Evolutionary conservation across 2,888 invertebrate species (phyloP), one percentile per base, ranked within the genome.

Genomic region (Oscheius onirici): DNA sequence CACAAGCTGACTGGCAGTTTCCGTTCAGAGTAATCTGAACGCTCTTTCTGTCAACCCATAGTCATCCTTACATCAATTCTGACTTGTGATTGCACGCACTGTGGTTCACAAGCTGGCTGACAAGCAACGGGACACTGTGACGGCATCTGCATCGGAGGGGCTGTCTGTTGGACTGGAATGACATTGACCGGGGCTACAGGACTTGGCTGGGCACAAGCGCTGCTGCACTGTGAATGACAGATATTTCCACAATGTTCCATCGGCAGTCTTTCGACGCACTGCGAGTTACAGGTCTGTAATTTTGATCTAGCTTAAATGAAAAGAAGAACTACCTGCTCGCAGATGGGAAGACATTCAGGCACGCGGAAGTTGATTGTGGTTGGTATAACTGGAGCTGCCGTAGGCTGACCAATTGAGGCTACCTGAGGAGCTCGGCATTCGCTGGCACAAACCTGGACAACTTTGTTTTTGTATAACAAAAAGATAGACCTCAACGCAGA

Each of bases 261-360:
- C 2, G 79, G 79, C 46, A 76, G 72, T 51, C 76, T 69, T 57
- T 78, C 76, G 61, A 78, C 74, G 51, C 81, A 81, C 71, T 79
- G 79, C 3, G 76, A 68, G 61, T 79, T 79, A 60, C 81, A 81
- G 1, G 77, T 75, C 61, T 72, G 43, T 65, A 70, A 40, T 10
- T 22, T n/a, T 24, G 43, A 49, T 11, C 13, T 8, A n/a, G 17
- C 15, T 5, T 11, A 13, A 22, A 24, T 1, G 20, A 43, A 17
- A 44, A 57, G 34, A 24, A 8, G 49, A 15, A 22, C 13, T 15
- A 71, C 71, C 51, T 78, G 78, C 69, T 79, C 77, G 55, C 81
- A 81, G 15, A 79, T 78, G 46, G 81, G 81, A 40, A 76, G 61
- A 55, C 81, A 81, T 63, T 81, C 79, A 2, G 79, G 74, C 13